A percentile compares a stretch with the other conserved stretches of the same genome.
phyloP scores from a whole-genome alignment of 2,888 invertebrate species.

The Dynastes grantii region DNA sequence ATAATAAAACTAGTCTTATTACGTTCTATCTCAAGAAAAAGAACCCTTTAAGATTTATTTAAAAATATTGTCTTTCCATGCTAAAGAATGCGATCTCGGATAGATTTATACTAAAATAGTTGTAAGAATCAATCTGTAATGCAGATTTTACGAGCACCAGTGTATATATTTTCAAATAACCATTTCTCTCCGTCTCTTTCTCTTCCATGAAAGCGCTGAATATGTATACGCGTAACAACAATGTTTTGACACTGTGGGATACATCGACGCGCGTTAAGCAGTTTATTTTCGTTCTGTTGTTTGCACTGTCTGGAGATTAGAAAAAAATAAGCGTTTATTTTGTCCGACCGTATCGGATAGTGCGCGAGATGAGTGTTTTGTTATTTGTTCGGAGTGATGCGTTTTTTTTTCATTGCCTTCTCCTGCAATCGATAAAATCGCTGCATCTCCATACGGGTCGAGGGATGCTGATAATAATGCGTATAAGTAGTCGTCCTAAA shows the following conservation, averaged over 20 bases:
- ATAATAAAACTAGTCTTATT: too few species aligned
- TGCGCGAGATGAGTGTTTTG: slow-evolving; percentile 39
- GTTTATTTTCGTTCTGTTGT: slow-evolving; percentile 48
- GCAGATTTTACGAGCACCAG: background rate
- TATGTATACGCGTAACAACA: background rate
- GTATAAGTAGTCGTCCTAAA: background rate
- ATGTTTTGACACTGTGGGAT: slow-evolving; percentile 44
- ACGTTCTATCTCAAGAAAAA: too few species aligned
- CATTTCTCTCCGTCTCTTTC: background rate
- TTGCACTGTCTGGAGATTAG: slow-evolving; percentile 50
- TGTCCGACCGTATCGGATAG: slow-evolving; percentile 2
- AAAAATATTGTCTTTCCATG: too few species aligned
- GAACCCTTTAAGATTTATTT: too few species aligned
- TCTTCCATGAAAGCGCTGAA: background rate
- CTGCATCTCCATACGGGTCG: background rate
- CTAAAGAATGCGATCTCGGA: too few species aligned
- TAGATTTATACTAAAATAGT: too few species aligned
- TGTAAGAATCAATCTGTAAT: too few species aligned
- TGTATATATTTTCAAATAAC: background rate
- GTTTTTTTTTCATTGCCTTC: background rate
- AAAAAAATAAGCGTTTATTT: slow-evolving; percentile 39
- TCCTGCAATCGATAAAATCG: background rate
- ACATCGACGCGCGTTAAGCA: slow-evolving; percentile 29
- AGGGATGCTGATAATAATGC: background rate
- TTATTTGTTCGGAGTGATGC: slow-evolving; percentile 9